Evolutionary conservation across 2,113 vertebrate species (phyloP).

Genomic region (Cyrtonyx montezumae): DNA sequence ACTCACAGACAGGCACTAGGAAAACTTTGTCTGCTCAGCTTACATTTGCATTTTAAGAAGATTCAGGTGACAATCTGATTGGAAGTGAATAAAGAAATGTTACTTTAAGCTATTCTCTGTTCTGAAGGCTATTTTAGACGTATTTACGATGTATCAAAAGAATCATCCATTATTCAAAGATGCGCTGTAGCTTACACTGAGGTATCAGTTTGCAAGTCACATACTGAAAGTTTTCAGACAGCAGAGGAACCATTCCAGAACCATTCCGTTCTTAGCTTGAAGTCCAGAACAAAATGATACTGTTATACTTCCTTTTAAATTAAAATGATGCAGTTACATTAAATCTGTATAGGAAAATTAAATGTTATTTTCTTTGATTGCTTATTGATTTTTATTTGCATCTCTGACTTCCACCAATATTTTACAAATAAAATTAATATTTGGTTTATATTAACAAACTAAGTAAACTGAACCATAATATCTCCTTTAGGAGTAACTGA

Average conservation of each 20-base stretch:
- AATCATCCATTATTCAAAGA: constrained; percentile 20
- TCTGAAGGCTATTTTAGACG: constrained; percentile 27
- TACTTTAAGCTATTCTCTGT: not conserved
- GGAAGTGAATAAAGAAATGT: not conserved
- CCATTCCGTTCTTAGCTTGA: not conserved
- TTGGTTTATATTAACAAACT: not conserved
- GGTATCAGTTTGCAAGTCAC: constrained; percentile 31
- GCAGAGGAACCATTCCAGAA: constrained; percentile 39
- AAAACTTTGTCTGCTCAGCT: not conserved
- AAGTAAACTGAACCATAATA: not conserved
- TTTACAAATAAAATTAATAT: not conserved
- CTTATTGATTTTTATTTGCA: not conserved
- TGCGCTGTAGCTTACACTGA: constrained; percentile 30
- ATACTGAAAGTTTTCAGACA: constrained; percentile 35
- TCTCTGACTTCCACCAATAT: not conserved
- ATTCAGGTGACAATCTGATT: not conserved
- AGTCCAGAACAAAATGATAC: not conserved
- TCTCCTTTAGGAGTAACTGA: not conserved
- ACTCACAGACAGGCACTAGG: accelerated
- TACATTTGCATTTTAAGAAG: not conserved
- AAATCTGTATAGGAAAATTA: not conserved
- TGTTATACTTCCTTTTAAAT: not conserved
- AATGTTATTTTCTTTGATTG: not conserved
- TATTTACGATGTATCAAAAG: constrained; percentile 16
- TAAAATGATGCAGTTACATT: not conserved